Evolutionary conservation across 1,140 invertebrate genomes (phyloP).

Genomic region (Penaeus vannamei): DNA sequence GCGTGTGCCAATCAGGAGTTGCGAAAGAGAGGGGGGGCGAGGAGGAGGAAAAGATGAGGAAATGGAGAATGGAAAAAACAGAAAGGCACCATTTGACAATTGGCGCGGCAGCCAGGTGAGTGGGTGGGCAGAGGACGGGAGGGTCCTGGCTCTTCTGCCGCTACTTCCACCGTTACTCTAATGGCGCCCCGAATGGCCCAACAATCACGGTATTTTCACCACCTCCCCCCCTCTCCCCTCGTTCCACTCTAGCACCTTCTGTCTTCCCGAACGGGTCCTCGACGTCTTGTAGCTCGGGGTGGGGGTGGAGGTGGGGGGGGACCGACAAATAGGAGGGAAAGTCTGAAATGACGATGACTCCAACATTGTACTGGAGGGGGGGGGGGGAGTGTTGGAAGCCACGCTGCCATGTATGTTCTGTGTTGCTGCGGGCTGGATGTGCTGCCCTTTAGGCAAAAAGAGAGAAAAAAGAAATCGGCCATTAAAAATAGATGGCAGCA

Average conservation of each 20-base stretch:
- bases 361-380: neutral
- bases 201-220: neutral
- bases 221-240: neutral
- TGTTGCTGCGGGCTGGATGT: no score
- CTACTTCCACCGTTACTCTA: no score
- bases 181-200: no score
- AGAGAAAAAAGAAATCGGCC: no score
- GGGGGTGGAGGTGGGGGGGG: neutral
- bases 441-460: no score
- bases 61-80: no score
- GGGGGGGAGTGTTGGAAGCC: neutral
- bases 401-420: neutral
- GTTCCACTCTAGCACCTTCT: neutral
- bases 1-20: no score
- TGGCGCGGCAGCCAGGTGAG: no score
- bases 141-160: no score
- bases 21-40: neutral
- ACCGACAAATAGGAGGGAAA: conserved; percentile 8
- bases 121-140: no score
- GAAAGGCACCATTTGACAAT: no score
- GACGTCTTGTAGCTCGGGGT: neutral
- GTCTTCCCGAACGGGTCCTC: neutral
- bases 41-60: neutral
- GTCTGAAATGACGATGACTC: conserved; percentile 2
- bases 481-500: no score